A percentile compares a stretch with the other conserved stretches of the same genome.
Evolutionary conservation across 2,888 invertebrate genomes (phyloP).

Genomic region (Hipparchia semele): DNA sequence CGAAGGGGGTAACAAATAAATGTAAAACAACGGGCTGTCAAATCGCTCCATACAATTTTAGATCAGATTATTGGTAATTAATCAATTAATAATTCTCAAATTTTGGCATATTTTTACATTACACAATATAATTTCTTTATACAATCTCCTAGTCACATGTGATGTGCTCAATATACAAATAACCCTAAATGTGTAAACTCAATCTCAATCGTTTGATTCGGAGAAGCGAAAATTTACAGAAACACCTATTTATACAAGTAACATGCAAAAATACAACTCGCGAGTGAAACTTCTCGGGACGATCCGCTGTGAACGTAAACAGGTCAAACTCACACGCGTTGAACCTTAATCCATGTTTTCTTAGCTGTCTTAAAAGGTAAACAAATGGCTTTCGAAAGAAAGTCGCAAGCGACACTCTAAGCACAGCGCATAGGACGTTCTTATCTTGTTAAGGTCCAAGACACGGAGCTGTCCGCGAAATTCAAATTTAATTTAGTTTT

Average conservation of each 20-base stretch:
- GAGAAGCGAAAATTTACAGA: conserved; percentile 15
- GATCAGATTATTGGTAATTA: background rate
- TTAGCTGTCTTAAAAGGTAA: too few species aligned
- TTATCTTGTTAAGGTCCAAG: too few species aligned
- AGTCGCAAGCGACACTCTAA: too few species aligned
- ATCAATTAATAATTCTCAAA: conserved; percentile 4
- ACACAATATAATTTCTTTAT: conserved; percentile 36
- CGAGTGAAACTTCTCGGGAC: background rate
- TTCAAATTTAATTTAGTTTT: too few species aligned
- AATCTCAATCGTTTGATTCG: conserved; percentile 16
- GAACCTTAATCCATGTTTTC: background rate
- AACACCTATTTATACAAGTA: conserved; percentile 15
- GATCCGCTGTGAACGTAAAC: background rate
- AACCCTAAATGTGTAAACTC: conserved; percentile 16
- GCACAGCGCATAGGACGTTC: too few species aligned
- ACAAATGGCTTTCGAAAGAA: too few species aligned
- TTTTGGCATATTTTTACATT: conserved; percentile 27
- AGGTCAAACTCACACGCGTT: background rate
- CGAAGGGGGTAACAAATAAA: too few species aligned
- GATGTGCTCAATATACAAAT: conserved; percentile 47
- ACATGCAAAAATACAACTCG: conserved; percentile 7
- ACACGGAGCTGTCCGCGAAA: too few species aligned
- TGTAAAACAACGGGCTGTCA: background rate
- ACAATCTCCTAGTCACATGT: conserved; percentile 42
- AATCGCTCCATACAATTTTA: background rate